Evolutionary conservation across 2,797 vertebrate genomes (phyloP), one percentile per base, ranked within the genome.

Genomic region (Hyperoplus immaculatus): DNA sequence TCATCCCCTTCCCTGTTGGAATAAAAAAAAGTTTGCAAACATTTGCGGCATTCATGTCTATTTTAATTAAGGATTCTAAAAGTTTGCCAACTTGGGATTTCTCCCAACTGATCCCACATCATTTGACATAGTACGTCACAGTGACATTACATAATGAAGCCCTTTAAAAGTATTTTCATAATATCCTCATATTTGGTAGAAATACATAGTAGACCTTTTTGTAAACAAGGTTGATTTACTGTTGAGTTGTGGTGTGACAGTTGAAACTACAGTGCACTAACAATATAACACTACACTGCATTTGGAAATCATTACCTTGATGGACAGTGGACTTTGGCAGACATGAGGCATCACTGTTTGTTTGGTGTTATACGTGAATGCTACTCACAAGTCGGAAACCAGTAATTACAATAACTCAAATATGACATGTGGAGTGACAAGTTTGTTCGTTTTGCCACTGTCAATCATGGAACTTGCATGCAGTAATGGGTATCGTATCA

Each of bases 191-290:
- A 14, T 45, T 4, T 50, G 50, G n/a, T 13, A 65, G 4, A 53
- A 66, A 66, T 53, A n/a, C 6, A 16, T 11, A 9, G 36, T 58
- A n/a, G 5, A 69, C 38, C 4, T 18, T 38, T 54, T 67, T 29
- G 8, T 54, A 43, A 67, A 69, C 43, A 69, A 67, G 13, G 15
- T 47, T 8, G 12, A 1, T 50, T 57, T 39, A 55, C 58, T 64
- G 51, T 47, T 53, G 11, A 63, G 70, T 16, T 73, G 51, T 41
- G n/a, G 29, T 1, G 13, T 47, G 51, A 63, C 29, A 13, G 60
- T 63, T 49, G 8, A 63, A 55, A 47, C 42, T 21, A 15, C 42
- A 12, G 29, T 41, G 29, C 8, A 3, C 11, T n/a, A 4, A 65
- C 38, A 65, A 16, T 16, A 41, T 56, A 15, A 58, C 2, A 14